A percentile compares a stretch with the other conserved stretches of the same genome.
phyloP scores from a whole-genome alignment of 2,888 invertebrate genomes.

The Hirtodrosophila duncani region DNA sequence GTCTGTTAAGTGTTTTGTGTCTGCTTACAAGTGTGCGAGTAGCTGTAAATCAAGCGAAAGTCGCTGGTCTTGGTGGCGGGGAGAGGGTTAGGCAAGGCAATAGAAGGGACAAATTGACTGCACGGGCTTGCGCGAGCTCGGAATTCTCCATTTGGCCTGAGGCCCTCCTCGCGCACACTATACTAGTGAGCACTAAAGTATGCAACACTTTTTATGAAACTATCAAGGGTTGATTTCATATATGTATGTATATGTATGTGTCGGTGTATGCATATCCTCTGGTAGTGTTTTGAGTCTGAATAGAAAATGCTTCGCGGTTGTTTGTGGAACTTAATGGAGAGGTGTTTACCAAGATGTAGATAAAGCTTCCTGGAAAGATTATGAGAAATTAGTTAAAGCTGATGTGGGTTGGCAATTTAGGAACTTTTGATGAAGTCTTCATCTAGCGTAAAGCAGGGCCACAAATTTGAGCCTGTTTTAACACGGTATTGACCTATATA shows the following conservation, averaged over 20 bases:
- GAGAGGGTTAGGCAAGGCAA: not conserved
- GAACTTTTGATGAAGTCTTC: no score
- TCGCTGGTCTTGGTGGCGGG: constrained; percentile 10
- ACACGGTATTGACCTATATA: no score
- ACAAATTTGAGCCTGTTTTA: no score
- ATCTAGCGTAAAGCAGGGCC: no score
- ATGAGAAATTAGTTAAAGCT: constrained; percentile 15
- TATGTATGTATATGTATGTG: constrained; percentile 21
- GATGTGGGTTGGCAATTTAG: no score
- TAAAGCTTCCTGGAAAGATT: not conserved
- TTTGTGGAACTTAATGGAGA: no score
- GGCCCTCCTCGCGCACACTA: constrained; percentile 27
- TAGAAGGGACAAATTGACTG: constrained; percentile 28
- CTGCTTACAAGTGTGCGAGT: constrained; percentile 66
- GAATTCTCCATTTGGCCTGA: no score
- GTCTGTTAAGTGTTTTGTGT: constrained; percentile 66
- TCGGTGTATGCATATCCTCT: no score
- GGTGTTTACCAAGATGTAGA: no score
- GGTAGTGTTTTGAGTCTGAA: no score
- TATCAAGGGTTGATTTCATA: no score
- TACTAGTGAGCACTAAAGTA: constrained; percentile 4
- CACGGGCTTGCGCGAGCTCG: constrained; percentile 21
- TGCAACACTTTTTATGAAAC: constrained; percentile 1
- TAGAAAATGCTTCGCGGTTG: no score
- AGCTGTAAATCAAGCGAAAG: constrained; percentile 51